Conservation (phyloP, 37 sponge, comb jelly and placozoan species). For the Dysidea cf. avara region DNA sequence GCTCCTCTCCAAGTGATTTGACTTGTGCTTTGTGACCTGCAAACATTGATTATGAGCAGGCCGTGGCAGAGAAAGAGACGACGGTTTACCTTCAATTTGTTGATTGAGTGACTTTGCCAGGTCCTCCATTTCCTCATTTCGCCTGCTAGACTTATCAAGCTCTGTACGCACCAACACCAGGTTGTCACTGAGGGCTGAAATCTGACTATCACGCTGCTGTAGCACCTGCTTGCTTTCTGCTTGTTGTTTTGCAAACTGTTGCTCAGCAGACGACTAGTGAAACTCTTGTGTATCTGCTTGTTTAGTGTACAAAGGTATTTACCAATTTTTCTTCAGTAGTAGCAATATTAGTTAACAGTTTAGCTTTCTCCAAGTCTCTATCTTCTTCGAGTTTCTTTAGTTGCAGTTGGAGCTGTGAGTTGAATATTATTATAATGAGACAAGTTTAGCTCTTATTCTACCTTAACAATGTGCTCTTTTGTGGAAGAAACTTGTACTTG, state of each 20-base stretch:
- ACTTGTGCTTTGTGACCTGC: slow-evolving; percentile 40
- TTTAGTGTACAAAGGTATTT: neutral
- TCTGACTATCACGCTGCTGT: slow-evolving; percentile 36
- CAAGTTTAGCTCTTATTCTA: neutral
- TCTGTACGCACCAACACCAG: slow-evolving; percentile 56
- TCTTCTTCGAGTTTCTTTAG: slow-evolving; percentile 2
- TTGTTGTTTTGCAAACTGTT: no score
- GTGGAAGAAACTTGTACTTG: slow-evolving; percentile 1
- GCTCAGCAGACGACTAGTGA: no score
- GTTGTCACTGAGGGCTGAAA: slow-evolving; percentile 52
- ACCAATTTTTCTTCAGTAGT: slow-evolving; percentile 20
- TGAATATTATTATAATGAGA: no score
- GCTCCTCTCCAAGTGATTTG: slow-evolving; percentile 57
- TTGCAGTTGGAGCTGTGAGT: slow-evolving; percentile 7
- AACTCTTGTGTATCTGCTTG: no score
- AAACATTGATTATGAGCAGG: no score
- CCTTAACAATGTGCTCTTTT: neutral
- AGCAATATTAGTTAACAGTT: neutral
- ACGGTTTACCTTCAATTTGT: no score
- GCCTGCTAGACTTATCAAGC: slow-evolving; percentile 37
- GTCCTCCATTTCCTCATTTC: slow-evolving; percentile 21
- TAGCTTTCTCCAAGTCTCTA: slow-evolving; percentile 1
- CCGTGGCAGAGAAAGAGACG: no score
- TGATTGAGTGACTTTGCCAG: no score
- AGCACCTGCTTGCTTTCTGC: no score